A percentile compares a stretch with the other conserved stretches of the same genome.
Conservation (phyloP, 2,888 invertebrate genomes). For the Catocala fraxini region DNA sequence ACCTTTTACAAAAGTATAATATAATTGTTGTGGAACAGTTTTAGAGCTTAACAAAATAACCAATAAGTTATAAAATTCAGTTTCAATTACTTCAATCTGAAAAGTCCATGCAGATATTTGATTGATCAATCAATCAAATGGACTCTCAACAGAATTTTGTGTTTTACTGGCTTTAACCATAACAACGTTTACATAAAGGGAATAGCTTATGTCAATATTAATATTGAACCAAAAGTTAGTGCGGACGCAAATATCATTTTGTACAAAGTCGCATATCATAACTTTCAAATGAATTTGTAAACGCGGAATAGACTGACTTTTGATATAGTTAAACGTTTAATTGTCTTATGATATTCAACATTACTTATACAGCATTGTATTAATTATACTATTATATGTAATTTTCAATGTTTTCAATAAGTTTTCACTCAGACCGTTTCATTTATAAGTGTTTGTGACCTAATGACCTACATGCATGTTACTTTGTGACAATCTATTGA, state of each 20-base stretch:
- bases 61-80: constrained; percentile 3
- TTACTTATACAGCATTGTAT: constrained; percentile 51
- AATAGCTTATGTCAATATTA: constrained; percentile 21
- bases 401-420: constrained; percentile 43
- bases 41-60: not conserved
- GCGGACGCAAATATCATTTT: constrained; percentile 41
- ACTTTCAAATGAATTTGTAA: constrained; percentile 46
- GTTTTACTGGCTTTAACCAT: constrained; percentile 32
- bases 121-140: constrained; percentile 21
- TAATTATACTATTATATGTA: constrained; percentile 36
- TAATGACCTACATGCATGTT: no score
- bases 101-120: constrained; percentile 20
- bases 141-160: constrained; percentile 11
- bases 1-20: no score
- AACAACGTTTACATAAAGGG: constrained; percentile 29
- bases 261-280: constrained; percentile 58
- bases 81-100: constrained; percentile 8
- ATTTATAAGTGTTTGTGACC: constrained; percentile 27
- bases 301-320: constrained; percentile 52
- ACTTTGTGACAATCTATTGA: no score
- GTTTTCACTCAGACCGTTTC: constrained; percentile 33
- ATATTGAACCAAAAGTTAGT: constrained; percentile 30
- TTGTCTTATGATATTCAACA: constrained; percentile 59
- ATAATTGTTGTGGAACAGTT: no score
- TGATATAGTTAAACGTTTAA: constrained; percentile 42